Evolutionary conservation across 2,888 invertebrate genomes (phyloP).

Genomic region (Nasonovia ribisnigri): DNA sequence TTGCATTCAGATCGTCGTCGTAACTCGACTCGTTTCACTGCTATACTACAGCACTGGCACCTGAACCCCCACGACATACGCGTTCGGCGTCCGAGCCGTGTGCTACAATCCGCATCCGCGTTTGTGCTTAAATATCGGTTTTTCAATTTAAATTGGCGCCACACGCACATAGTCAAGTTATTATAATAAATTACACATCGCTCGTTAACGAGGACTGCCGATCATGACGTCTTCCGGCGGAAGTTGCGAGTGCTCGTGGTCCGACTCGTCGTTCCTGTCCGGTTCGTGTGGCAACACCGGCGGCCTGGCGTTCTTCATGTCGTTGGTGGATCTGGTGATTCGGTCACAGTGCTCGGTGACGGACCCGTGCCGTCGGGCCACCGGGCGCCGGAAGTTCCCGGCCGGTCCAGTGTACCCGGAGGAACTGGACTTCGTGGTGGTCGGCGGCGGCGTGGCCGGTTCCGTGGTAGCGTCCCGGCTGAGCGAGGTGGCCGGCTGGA

Average conservation of each 20-base stretch:
- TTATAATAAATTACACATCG: background rate
- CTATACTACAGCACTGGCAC: background rate
- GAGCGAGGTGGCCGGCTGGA: conserved; percentile 71
- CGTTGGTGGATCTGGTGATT: conserved; percentile 68
- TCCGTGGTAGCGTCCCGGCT: conserved; percentile 72
- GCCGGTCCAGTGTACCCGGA: conserved; percentile 38
- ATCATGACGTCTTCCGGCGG: conserved; percentile 24
- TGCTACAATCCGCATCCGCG: background rate
- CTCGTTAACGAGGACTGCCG: background rate
- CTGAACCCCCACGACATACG: background rate
- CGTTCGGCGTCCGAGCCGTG: background rate
- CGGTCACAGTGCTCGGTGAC: conserved; percentile 68
- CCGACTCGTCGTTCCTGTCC: conserved; percentile 68
- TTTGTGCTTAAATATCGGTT: background rate
- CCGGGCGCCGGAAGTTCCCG: conserved; percentile 38
- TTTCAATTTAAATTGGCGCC: background rate
- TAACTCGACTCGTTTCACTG: background rate
- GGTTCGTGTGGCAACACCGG: conserved; percentile 68
- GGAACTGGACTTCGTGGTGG: conserved; percentile 67
- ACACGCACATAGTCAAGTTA: background rate
- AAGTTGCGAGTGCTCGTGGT: conserved; percentile 67
- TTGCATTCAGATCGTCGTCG: background rate
- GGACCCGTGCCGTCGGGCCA: conserved; percentile 68
- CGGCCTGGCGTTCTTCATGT: conserved; percentile 68
- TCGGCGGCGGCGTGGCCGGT: conserved; percentile 71